phyloP scores from a whole-genome alignment of 1,140 invertebrate species.

The Drosophila arawakana region DNA sequence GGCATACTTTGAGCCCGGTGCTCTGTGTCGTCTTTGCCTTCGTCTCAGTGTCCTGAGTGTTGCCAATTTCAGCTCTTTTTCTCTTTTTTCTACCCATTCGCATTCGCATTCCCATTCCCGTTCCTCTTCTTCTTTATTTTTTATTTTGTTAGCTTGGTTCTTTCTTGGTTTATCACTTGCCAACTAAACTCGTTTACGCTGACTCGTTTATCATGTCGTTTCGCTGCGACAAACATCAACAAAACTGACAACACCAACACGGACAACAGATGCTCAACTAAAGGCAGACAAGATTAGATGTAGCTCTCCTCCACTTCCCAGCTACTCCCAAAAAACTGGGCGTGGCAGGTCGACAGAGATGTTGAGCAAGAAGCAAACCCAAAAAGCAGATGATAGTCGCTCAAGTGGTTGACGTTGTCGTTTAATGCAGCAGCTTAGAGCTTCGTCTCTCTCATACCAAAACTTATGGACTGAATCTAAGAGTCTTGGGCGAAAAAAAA shows the following conservation, averaged over 20 bases:
- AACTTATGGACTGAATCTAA: background rate
- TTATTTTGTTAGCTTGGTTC: too few relatives aligned
- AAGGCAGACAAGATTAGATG: conserved; percentile 13
- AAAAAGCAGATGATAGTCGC: conserved; percentile 25
- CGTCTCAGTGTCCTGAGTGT: conserved; percentile 12
- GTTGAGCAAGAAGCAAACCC: background rate
- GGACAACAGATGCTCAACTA: conserved; percentile 39
- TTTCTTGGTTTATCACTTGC: conserved; percentile 63
- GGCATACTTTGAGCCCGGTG: conserved; percentile 62
- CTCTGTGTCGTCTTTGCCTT: background rate
- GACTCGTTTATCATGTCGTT: conserved; percentile 69
- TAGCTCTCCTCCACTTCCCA: background rate
- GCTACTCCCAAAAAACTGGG: background rate
- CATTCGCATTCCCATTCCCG: too few relatives aligned
- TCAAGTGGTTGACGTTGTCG: conserved; percentile 45
- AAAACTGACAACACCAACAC: conserved; percentile 43
- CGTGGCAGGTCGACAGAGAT: background rate
- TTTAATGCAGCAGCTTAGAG: conserved; percentile 47
- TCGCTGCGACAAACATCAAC: conserved; percentile 46
- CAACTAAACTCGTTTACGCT: conserved; percentile 72
- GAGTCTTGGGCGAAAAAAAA: too few relatives aligned
- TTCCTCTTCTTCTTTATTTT: too few relatives aligned
- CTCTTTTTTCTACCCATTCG: too few relatives aligned
- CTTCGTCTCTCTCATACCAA: background rate
- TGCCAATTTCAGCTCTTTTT: conserved; percentile 64